Conservation (phyloP, 2,797 vertebrate genomes). For the Phrynocephalus forsythii region DNA sequence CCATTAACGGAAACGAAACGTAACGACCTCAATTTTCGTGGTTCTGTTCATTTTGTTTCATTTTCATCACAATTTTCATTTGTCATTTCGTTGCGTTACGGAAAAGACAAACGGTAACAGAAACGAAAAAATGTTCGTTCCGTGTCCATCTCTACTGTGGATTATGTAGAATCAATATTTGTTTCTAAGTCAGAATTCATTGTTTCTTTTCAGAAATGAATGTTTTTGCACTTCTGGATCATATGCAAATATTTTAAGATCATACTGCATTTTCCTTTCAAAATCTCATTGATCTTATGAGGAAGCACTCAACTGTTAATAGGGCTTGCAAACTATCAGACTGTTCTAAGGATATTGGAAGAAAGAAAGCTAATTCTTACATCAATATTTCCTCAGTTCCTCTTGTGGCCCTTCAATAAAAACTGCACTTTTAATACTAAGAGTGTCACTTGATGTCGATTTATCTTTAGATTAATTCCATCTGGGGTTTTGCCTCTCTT, state of each 20-base stretch:
- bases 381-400: conserved; percentile 21
- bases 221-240: conserved; percentile 21
- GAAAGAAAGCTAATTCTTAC: not conserved
- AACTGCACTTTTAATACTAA: conserved; percentile 24
- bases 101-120: too few relatives aligned
- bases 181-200: not conserved
- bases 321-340: not conserved
- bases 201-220: not conserved
- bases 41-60: too few relatives aligned
- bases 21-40: too few relatives aligned
- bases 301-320: not conserved
- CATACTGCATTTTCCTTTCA: conserved; percentile 23
- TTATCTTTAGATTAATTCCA: conserved; percentile 57
- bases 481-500: conserved; percentile 26
- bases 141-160: not conserved
- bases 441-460: conserved; percentile 40
- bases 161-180: not conserved
- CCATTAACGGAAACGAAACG: too few relatives aligned
- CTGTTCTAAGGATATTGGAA: conserved; percentile 15
- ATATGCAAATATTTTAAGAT: not conserved
- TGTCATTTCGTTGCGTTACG: too few relatives aligned
- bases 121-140: too few relatives aligned
- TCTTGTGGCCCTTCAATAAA: not conserved
- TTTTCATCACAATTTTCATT: too few relatives aligned
- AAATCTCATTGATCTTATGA: not conserved